Evolutionary conservation across 2,113 vertebrate species (phyloP).

Genomic region (Urocitellus parryii): DNA sequence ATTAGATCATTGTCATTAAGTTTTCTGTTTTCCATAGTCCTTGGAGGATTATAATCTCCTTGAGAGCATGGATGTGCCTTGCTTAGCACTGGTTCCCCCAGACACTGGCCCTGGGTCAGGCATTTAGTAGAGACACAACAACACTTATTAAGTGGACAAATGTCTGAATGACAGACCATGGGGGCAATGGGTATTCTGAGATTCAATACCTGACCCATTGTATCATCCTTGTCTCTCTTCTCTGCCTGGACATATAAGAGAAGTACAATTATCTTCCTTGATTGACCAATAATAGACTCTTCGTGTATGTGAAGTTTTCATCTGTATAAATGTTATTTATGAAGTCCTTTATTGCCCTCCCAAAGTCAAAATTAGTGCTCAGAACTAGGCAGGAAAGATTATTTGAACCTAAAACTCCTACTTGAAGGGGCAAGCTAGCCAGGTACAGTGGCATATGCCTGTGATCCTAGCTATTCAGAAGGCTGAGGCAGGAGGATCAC

Average conservation of each 20-base stretch:
- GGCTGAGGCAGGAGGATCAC: too few relatives aligned
- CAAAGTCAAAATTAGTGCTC: slow-evolving; percentile 4
- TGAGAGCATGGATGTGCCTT: not conserved
- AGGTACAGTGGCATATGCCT: too few relatives aligned
- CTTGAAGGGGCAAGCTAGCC: not conserved
- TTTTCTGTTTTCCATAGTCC: not conserved
- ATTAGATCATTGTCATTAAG: not conserved
- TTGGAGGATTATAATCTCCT: not conserved
- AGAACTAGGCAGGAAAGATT: not conserved
- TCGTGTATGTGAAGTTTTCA: not conserved
- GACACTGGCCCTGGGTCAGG: not conserved
- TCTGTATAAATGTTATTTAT: not conserved
- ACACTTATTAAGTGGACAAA: not conserved
- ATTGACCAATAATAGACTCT: not conserved
- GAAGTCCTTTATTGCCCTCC: not conserved
- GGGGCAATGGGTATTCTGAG: not conserved
- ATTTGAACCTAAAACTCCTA: slow-evolving; percentile 1
- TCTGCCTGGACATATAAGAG: not conserved
- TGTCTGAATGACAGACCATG: not conserved
- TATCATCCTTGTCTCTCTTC: not conserved
- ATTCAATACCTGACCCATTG: not conserved
- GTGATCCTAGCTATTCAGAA: too few relatives aligned
- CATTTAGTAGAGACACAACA: not conserved
- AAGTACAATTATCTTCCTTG: not conserved
- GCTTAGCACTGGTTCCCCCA: not conserved